These are phyloP conservation scores for Argyra leucocephala DNA, from an alignment of 2,888 invertebrate genomes.

Conservation along the genomic window DNA sequence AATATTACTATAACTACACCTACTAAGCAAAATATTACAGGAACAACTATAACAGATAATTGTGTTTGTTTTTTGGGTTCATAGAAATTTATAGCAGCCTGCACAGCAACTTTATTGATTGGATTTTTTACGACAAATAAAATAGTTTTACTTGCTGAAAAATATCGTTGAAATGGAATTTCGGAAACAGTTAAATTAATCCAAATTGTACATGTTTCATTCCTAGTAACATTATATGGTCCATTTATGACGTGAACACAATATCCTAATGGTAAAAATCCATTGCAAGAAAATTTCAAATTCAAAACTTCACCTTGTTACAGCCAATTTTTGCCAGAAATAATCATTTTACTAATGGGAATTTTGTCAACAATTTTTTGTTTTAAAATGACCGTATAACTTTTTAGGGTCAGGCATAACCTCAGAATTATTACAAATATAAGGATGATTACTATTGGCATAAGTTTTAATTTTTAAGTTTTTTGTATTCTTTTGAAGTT, in stretches of 20 bases:
- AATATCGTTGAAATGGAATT: conserved; percentile 57
- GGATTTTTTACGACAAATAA: conserved; percentile 70
- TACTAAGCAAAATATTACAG: conserved; percentile 69
- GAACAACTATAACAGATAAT: conserved; percentile 79
- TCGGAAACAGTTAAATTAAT: conserved; percentile 46
- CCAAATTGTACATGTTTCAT: conserved; percentile 57
- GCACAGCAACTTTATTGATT: conserved; percentile 57
- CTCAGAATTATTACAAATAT: conserved; percentile 52
- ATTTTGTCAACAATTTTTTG: conserved; percentile 46
- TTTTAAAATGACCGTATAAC: conserved; percentile 64
- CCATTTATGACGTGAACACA: conserved; percentile 59
- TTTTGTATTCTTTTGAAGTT: conserved; percentile 33
- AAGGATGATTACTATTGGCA: conserved; percentile 37
- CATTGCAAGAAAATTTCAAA: conserved; percentile 61
- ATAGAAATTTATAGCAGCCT: conserved; percentile 70
- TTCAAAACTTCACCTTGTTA: conserved; percentile 69
- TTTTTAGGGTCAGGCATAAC: conserved; percentile 56
- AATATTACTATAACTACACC: conserved; percentile 77
- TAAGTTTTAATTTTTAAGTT: conserved; percentile 24
- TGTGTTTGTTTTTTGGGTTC: conserved; percentile 74
- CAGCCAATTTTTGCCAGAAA: conserved; percentile 71
- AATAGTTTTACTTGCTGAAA: conserved; percentile 62
- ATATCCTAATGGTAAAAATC: conserved; percentile 62
- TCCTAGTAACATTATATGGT: conserved; percentile 58
- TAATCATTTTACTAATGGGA: conserved; percentile 59